These are phyloP conservation scores for Aphelenchoides bicaudatus DNA, from an alignment of 2,888 invertebrate species.

Conservation along the genomic window DNA sequence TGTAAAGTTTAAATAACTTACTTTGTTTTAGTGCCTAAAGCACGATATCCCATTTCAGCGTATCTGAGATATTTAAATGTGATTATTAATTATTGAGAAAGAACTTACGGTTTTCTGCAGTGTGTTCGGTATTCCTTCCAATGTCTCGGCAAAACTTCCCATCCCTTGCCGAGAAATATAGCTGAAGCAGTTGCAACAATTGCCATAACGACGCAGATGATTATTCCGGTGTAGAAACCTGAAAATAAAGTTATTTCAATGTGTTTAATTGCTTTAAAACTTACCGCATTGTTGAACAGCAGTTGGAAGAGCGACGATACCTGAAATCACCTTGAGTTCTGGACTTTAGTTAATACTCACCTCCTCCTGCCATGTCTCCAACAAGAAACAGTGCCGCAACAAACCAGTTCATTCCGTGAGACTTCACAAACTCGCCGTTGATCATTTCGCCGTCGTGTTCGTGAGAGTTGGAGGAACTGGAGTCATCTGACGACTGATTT, in stretches of 20 bases:
- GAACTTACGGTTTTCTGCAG: slow-evolving; percentile 49
- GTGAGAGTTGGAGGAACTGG: not conserved
- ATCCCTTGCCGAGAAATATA: slow-evolving; percentile 49
- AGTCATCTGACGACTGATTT: not conserved
- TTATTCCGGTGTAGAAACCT: slow-evolving; percentile 43
- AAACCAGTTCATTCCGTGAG: slow-evolving; percentile 14
- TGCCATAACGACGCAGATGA: slow-evolving; percentile 41
- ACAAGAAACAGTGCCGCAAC: slow-evolving; percentile 13
- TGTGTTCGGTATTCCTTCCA: slow-evolving; percentile 53
- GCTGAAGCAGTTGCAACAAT: slow-evolving; percentile 47
- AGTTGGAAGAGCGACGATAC: slow-evolving; percentile 52
- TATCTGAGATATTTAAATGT: too few relatives aligned
- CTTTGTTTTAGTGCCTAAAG: slow-evolving; percentile 31
- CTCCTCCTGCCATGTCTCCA: slow-evolving; percentile 18
- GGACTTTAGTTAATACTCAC: not conserved
- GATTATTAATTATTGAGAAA: too few relatives aligned
- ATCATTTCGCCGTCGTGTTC: slow-evolving; percentile 10
- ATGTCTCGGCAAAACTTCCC: slow-evolving; percentile 48
- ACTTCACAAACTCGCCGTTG: slow-evolving; percentile 20
- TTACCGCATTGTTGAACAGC: slow-evolving; percentile 31
- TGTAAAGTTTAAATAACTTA: slow-evolving; percentile 19
- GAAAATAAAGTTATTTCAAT: too few relatives aligned
- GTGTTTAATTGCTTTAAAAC: too few relatives aligned
- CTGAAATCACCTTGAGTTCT: slow-evolving; percentile 14
- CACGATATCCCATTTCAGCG: slow-evolving; percentile 54